Percentiles rank a stretch among this genome's conserved stretches.
These are phyloP conservation scores for Sphaerophoria taeniata DNA, from an alignment of 2,888 invertebrate genomes.

Conservation along the genomic window DNA sequence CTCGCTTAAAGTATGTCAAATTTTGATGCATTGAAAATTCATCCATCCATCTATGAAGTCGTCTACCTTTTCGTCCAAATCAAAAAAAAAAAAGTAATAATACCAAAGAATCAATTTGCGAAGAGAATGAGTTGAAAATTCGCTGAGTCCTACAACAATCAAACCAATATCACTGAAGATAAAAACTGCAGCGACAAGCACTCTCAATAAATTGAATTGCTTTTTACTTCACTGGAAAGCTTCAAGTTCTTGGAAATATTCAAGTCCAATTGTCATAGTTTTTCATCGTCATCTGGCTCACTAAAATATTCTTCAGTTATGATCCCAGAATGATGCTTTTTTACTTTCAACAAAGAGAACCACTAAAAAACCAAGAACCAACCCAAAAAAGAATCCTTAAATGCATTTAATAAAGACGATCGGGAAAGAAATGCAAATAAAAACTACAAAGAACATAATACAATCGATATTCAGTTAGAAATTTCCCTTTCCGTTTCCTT, in stretches of 20 bases:
- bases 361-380: neutral
- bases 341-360: neutral
- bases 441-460: slow-evolving; percentile 26
- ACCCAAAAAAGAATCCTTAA: slow-evolving; percentile 1
- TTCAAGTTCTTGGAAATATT: neutral
- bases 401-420: slow-evolving; percentile 16
- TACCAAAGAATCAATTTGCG: neutral
- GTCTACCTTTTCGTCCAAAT: neutral
- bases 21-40: neutral
- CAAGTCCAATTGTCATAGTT: slow-evolving; percentile 9
- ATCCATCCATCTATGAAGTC: neutral
- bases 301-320: slow-evolving; percentile 19
- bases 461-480: slow-evolving; percentile 41
- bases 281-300: slow-evolving; percentile 18
- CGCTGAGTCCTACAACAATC: neutral
- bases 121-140: neutral
- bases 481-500: slow-evolving; percentile 17
- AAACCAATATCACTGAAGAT: neutral
- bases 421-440: neutral
- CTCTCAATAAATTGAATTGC: neutral
- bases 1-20: too few species aligned
- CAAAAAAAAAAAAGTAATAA: neutral
- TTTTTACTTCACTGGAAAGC: neutral
- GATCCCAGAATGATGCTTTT: slow-evolving; percentile 21
- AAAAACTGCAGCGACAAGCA: neutral